Evolutionary conservation across 2,113 vertebrate genomes (phyloP), one percentile per base, ranked within the genome.

Genomic region (Variabilichromis moorii): DNA sequence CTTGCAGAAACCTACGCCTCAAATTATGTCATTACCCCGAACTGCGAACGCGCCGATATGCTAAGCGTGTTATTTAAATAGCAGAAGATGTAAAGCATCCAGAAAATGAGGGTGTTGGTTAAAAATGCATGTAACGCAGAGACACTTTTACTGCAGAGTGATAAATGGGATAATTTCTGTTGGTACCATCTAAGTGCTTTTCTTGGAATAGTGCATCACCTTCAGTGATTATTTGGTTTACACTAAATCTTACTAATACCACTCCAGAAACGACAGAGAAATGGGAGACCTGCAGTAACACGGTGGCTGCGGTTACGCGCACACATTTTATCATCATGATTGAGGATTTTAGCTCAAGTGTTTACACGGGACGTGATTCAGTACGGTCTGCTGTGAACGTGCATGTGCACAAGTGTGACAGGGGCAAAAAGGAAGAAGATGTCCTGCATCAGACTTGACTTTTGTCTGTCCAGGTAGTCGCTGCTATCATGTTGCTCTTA

Each of bases 91-190:
- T 81, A 83, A 92, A 90, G 86, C 89, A 80, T 84, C 50, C 82
- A 89, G 79, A 93, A 89, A 92, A 86, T 90, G 83, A 79, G 89
- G 89, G 86, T 86, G 91, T 91, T 85, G 82, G 85, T 91, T 88
- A 26, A 79, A 92, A 90, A 93, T 80, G 91, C 87, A 80, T 91
- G 91, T 91, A 93, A 93, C 82, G 92, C 91, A 94, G 71, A 92
- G 92, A 90, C 90, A 88, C 91, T 91, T 94, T 94, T 91, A 92
- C 88, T 21, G 79, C 68, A 92, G 91, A 91, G 92, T 93, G 93
- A 93, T 92, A 86, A 93, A 94, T 91, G 80, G 86, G 50, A 47
- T 57, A 61, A 94, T 93, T 92, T 90, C 63, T 7, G 37, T 83
- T 90, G 90, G 90, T 90, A 86, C 82, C 63, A 4, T 47, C 9